Percentiles rank a stretch among this genome's conserved stretches.
These are phyloP conservation scores for Masnerella sp. DNA, from an alignment of 2,888 invertebrate species.

Conservation along the genomic window DNA sequence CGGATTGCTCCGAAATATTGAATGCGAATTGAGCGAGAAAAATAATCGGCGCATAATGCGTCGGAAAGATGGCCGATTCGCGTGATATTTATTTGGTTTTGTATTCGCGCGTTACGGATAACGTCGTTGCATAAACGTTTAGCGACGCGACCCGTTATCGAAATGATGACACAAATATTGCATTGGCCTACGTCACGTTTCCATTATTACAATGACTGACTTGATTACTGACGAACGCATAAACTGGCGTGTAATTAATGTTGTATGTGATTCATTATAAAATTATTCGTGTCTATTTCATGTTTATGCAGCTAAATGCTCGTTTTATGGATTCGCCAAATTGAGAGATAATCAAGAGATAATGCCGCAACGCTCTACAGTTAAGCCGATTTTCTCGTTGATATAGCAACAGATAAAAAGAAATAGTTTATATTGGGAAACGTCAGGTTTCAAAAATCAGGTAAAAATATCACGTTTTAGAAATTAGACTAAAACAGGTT, in stretches of 20 bases:
- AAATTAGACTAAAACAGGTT: no score
- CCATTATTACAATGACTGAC: constrained; percentile 4
- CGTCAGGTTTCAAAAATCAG: no score
- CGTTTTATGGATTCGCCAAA: background rate
- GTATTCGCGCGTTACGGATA: background rate
- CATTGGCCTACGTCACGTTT: constrained; percentile 4
- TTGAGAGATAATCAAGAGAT: background rate
- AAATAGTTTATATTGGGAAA: no score
- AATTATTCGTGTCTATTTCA: constrained; percentile 3
- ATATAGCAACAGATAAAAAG: no score
- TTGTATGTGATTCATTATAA: constrained; percentile 13
- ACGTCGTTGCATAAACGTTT: background rate
- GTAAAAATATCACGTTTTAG: no score
- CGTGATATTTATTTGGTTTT: background rate
- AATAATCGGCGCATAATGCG: constrained; percentile 21
- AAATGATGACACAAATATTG: constrained; percentile 8
- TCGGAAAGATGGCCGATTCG: background rate
- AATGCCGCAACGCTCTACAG: background rate
- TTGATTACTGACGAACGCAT: constrained; percentile 8
- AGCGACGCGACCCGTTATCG: no score
- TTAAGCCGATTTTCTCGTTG: background rate
- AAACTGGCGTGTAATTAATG: constrained; percentile 16
- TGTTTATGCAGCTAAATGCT: background rate
- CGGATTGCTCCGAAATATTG: constrained; percentile 11
- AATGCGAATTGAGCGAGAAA: constrained; percentile 4